Conservation (phyloP, 2,797 vertebrate species). For the Pseudomugil tenellus region DNA sequence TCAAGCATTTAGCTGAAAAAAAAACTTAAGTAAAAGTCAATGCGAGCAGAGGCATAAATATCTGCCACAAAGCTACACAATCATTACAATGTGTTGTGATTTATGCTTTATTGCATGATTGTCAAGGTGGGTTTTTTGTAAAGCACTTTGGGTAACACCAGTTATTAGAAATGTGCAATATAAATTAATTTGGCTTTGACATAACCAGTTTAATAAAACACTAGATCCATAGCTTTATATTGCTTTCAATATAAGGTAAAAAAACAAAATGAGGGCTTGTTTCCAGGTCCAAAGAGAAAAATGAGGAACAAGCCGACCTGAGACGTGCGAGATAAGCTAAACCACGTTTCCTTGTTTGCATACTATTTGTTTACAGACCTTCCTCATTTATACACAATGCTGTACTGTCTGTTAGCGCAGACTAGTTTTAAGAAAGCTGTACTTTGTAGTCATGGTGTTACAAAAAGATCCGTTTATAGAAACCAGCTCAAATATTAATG, state of each 20-base stretch:
- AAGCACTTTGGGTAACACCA: not conserved
- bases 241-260: too few relatives aligned
- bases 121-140: too few relatives aligned
- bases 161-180: not conserved
- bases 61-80: not conserved
- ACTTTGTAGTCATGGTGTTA: conserved; percentile 4
- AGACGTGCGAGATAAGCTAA: conserved; percentile 25
- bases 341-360: conserved; percentile 55
- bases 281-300: conserved; percentile 13
- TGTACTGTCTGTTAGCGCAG: not conserved
- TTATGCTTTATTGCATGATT: not conserved
- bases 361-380: conserved; percentile 44
- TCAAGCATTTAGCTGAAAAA: too few relatives aligned
- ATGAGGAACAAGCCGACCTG: conserved; percentile 4
- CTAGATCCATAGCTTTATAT: too few relatives aligned
- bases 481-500: not conserved
- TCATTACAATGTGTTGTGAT: not conserved
- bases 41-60: not conserved
- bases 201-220: not conserved
- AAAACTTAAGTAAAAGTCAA: too few relatives aligned
- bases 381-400: conserved; percentile 33
- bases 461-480: not conserved
- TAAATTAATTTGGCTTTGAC: not conserved
- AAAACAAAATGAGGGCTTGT: not conserved
- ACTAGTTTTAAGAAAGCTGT: conserved; percentile 29